A percentile compares a stretch with the other conserved stretches of the same genome.
phyloP scores from a whole-genome alignment of 2,888 invertebrate species.

The Pachycephus smyrnensis region DNA sequence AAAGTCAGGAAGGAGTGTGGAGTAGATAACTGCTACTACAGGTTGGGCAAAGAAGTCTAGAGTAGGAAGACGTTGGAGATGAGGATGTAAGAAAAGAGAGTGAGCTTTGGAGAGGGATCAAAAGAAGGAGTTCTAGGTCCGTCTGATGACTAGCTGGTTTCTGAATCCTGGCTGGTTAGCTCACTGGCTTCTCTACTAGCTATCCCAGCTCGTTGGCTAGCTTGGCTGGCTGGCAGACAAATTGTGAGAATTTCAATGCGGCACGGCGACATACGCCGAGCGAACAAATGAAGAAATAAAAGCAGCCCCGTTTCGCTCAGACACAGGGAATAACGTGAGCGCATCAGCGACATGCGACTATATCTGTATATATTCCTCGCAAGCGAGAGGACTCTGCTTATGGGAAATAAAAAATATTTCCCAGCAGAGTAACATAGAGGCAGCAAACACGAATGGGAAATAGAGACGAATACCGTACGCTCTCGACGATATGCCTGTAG shows the following conservation, averaged over 20 bases:
- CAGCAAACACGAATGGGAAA: neutral
- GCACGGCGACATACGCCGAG: conserved; percentile 30
- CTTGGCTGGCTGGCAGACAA: conserved; percentile 38
- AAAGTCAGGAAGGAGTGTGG: neutral
- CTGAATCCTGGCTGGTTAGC: conserved; percentile 1
- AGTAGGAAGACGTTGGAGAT: neutral
- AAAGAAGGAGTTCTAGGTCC: conserved; percentile 13
- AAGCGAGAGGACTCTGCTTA: conserved; percentile 10
- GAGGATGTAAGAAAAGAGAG: conserved; percentile 3
- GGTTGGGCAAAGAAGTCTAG: neutral
- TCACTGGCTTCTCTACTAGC: neutral
- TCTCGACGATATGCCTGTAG: neutral
- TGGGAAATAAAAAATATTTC: conserved; percentile 11
- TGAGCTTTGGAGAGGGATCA: conserved; percentile 9
- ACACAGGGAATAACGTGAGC: neutral
- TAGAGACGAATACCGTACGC: neutral
- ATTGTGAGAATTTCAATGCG: conserved; percentile 50
- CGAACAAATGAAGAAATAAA: conserved; percentile 44
- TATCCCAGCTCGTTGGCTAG: no score
- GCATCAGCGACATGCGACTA: conserved; percentile 15
- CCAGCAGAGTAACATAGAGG: neutral
- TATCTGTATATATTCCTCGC: conserved; percentile 12
- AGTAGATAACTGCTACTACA: neutral
- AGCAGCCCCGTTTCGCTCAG: conserved; percentile 28
- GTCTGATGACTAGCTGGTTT: conserved; percentile 9